phyloP scores from a whole-genome alignment of 2,888 invertebrate species.

The Bellardia pandia region DNA sequence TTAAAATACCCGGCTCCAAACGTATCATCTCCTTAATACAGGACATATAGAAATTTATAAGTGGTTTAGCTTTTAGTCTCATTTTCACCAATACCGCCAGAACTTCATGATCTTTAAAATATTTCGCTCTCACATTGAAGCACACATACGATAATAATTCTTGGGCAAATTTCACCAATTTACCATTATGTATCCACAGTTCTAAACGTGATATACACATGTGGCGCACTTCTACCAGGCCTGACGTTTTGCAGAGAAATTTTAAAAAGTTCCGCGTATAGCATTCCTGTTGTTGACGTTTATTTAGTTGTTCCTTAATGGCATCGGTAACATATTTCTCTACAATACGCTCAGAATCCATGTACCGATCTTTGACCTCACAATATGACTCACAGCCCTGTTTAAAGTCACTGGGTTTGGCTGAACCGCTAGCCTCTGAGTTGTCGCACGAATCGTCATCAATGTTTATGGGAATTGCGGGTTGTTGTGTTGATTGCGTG shows the following conservation, averaged over 20 bases:
- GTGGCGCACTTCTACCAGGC: conserved; percentile 90
- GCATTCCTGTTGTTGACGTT: conserved; percentile 93
- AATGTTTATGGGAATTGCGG: conserved; percentile 76
- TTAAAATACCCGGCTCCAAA: conserved; percentile 92
- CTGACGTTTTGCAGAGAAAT: conserved; percentile 92
- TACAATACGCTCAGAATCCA: conserved; percentile 80
- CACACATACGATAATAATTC: conserved; percentile 96
- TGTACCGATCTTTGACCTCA: conserved; percentile 86
- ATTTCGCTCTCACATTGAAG: conserved; percentile 92
- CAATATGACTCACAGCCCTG: conserved; percentile 84
- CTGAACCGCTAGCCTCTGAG: conserved; percentile 82
- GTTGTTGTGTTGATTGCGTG: conserved; percentile 67
- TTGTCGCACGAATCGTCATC: conserved; percentile 86
- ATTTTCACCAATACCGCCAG: conserved; percentile 94
- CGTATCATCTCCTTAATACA: conserved; percentile 96
- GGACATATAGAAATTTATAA: conserved; percentile 94
- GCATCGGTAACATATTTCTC: conserved; percentile 94
- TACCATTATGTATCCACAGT: conserved; percentile 97
- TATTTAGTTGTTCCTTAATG: conserved; percentile 93
- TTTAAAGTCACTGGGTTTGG: conserved; percentile 81
- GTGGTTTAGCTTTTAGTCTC: conserved; percentile 96
- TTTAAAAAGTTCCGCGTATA: conserved; percentile 95
- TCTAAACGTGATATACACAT: conserved; percentile 88
- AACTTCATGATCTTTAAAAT: conserved; percentile 89
- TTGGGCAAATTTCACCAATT: conserved; percentile 95